These are phyloP conservation scores for Dasyornis broadbenti DNA, from an alignment of 2,113 vertebrate species.

Conservation along the genomic window DNA sequence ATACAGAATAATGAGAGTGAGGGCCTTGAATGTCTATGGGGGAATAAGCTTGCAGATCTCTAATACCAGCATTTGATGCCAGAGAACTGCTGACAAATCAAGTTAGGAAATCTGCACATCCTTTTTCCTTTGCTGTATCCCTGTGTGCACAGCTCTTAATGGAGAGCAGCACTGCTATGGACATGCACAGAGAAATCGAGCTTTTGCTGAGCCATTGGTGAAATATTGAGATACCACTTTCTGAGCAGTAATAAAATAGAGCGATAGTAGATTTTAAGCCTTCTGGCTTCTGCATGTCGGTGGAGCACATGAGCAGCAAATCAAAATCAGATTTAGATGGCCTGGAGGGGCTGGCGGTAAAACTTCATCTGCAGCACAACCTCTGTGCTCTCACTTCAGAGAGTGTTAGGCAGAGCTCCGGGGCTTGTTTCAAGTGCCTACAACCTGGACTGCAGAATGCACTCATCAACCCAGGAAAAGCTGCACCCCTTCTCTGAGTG, in stretches of 20 bases:
- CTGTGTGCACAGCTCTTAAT: background rate
- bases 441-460: background rate
- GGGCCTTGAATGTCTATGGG: background rate
- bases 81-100: background rate
- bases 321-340: constrained; percentile 4
- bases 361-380: background rate
- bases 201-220: background rate
- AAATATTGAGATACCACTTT: background rate
- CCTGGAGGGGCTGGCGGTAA: constrained; percentile 2
- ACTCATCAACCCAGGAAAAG: background rate
- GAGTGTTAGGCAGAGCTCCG: background rate
- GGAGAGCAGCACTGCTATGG: background rate
- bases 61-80: background rate
- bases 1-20: background rate
- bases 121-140: background rate
- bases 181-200: background rate
- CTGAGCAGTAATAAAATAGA: constrained; percentile 19
- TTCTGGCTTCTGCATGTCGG: background rate
- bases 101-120: background rate
- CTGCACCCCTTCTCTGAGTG: background rate
- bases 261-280: background rate
- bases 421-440: background rate
- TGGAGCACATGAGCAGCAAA: background rate
- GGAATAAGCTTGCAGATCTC: background rate
- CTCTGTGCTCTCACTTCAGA: background rate